A percentile compares a stretch with the other conserved stretches of the same genome.
Conservation (phyloP, 2,113 vertebrate genomes). For the Protobothrops flavoviridis region DNA sequence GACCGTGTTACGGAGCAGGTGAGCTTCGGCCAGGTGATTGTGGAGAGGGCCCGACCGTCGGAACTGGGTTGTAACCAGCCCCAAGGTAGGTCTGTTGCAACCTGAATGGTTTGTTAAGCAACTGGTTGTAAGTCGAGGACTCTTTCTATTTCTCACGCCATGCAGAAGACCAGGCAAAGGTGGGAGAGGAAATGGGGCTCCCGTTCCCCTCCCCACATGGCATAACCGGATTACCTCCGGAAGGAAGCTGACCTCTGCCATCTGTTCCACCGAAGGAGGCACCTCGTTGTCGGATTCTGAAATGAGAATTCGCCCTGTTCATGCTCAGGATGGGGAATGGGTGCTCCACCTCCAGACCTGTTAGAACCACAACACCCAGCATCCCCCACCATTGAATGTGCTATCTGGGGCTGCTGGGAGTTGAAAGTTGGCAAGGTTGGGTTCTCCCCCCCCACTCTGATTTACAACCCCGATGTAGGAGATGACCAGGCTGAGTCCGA, state of each 20-base stretch:
- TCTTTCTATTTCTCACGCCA: background rate
- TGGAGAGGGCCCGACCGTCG: too few relatives aligned
- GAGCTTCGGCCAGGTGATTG: too few relatives aligned
- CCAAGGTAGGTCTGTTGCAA: background rate
- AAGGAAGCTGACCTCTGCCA: background rate
- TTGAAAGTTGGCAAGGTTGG: background rate
- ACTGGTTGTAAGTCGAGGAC: background rate
- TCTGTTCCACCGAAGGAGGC: background rate
- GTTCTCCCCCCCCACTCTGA: background rate
- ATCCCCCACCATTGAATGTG: background rate
- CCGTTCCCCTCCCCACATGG: background rate
- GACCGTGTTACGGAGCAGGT: too few relatives aligned
- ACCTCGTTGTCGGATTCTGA: background rate
- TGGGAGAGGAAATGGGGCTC: background rate
- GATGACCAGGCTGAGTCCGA: background rate
- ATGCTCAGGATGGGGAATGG: background rate
- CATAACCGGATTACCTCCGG: background rate
- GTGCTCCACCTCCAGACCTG: background rate
- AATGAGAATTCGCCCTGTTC: background rate
- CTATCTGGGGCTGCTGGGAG: background rate
- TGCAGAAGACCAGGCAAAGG: background rate
- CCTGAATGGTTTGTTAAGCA: background rate
- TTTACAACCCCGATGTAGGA: background rate
- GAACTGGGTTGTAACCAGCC: background rate
- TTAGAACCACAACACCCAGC: background rate